A percentile compares a stretch with the other conserved stretches of the same genome.
Conservation (phyloP, 2,113 vertebrate species). For the Motacilla alba region DNA sequence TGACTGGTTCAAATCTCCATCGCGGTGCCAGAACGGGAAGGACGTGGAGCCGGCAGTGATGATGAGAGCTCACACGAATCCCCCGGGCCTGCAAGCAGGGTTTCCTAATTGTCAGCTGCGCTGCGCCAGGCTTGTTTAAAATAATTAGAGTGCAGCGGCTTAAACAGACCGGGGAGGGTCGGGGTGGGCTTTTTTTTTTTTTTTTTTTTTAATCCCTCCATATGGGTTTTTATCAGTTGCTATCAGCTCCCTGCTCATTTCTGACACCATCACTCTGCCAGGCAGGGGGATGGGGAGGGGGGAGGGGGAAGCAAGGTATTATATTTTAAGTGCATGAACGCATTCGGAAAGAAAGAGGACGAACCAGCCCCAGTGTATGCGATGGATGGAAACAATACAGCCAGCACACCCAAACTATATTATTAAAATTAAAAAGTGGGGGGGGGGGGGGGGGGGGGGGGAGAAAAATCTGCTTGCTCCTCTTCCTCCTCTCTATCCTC, state of each 20-base stretch:
- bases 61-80: conserved; percentile 66
- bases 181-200: neutral
- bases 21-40: conserved; percentile 57
- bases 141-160: conserved; percentile 77
- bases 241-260: conserved; percentile 72
- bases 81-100: conserved; percentile 69
- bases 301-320: conserved; percentile 47
- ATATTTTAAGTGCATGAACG: conserved; percentile 64
- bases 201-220: conserved; percentile 19
- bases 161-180: conserved; percentile 17
- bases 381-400: conserved; percentile 63
- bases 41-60: conserved; percentile 61
- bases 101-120: conserved; percentile 81
- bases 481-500: conserved; percentile 37
- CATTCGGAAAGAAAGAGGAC: conserved; percentile 45
- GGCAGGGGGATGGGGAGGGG: conserved; percentile 31
- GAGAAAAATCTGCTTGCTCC: neutral
- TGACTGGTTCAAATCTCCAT: conserved; percentile 52
- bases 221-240: conserved; percentile 71
- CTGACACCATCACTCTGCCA: conserved; percentile 69
- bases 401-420: conserved; percentile 39
- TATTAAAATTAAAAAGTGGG: neutral
- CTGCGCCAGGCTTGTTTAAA: conserved; percentile 77
- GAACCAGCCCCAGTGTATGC: neutral
- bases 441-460: accelerated